Evolutionary conservation across 2,888 invertebrate species (phyloP).

Genomic region (Xanthorhoe spadicearia): DNA sequence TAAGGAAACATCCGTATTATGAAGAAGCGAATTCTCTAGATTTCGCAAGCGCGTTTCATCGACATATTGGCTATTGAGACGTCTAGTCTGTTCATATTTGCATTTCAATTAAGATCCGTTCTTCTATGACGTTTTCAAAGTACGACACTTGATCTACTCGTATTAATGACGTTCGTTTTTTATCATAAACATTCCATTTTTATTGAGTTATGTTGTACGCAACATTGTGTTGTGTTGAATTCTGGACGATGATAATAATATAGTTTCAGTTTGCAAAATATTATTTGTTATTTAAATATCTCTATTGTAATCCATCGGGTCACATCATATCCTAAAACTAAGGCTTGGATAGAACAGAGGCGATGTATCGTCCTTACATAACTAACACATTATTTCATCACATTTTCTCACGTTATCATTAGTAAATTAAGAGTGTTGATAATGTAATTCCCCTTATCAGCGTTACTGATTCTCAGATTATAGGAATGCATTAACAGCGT

Average conservation of each 20-base stretch:
- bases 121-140: background rate
- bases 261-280: background rate
- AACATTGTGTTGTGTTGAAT: background rate
- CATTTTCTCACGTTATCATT: background rate
- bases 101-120: background rate
- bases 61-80: background rate
- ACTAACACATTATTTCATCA: background rate
- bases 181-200: background rate
- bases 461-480: slow-evolving; percentile 4
- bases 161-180: background rate
- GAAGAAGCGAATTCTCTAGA: background rate
- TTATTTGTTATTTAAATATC: background rate
- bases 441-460: slow-evolving; percentile 15
- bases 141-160: background rate
- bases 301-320: background rate
- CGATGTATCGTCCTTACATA: background rate
- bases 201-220: background rate
- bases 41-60: background rate
- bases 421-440: background rate
- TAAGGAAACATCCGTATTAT: background rate
- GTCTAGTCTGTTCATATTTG: background rate
- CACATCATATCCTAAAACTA: background rate
- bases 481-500: slow-evolving; percentile 8
- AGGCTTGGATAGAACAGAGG: background rate
- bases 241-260: background rate